These are phyloP conservation scores for Arrhopalites spinosus DNA, from an alignment of 2,888 invertebrate species.

Conservation along the genomic window DNA sequence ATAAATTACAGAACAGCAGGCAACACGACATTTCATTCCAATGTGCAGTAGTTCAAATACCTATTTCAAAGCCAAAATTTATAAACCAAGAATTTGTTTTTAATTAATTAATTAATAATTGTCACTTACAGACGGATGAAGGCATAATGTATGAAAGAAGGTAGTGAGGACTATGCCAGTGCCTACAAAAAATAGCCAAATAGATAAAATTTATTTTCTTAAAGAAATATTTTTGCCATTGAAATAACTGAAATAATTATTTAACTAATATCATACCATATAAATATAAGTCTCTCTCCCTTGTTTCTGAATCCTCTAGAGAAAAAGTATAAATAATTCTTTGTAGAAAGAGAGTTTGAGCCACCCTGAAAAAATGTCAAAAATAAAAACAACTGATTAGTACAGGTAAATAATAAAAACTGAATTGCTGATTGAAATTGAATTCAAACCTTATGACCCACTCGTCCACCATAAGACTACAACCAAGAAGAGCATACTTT, in stretches of 20 bases:
- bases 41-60: slow-evolving; percentile 76
- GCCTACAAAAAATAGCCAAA: too few relatives aligned
- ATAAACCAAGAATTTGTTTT: too few relatives aligned
- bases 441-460: slow-evolving; percentile 57
- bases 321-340: slow-evolving; percentile 70
- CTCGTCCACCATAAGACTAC: slow-evolving; percentile 61
- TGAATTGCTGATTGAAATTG: too few relatives aligned
- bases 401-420: too few relatives aligned
- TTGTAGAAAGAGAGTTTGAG: slow-evolving; percentile 71
- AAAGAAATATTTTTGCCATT: too few relatives aligned
- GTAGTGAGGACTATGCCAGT: slow-evolving; percentile 58
- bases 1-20: slow-evolving; percentile 80
- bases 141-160: slow-evolving; percentile 74
- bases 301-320: neutral
- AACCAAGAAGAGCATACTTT: slow-evolving; percentile 61
- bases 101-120: too few relatives aligned
- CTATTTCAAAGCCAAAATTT: too few relatives aligned
- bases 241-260: too few relatives aligned
- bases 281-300: slow-evolving; percentile 38
- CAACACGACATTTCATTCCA: slow-evolving; percentile 82
- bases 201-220: too few relatives aligned
- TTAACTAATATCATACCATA: too few relatives aligned
- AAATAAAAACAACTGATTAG: too few relatives aligned
- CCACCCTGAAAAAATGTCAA: slow-evolving; percentile 65
- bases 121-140: slow-evolving; percentile 79